Conservation (phyloP, 1,140 invertebrate species). For the Drosophila dunni region DNA sequence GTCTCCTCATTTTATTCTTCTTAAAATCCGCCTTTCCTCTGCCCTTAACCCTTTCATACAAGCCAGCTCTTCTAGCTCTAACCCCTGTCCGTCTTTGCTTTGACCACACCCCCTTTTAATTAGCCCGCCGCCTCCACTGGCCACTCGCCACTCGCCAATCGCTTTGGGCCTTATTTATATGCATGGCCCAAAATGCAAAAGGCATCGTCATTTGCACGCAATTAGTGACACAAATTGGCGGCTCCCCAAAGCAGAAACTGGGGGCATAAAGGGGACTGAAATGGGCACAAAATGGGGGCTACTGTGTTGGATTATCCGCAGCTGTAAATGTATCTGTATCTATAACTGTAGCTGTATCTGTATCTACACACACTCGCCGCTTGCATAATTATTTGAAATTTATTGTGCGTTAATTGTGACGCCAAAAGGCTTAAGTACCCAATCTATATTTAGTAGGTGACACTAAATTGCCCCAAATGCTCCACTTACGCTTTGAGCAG, state of each 20-base stretch:
- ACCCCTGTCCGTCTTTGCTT: background rate
- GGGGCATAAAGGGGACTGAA: background rate
- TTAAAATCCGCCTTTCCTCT: background rate
- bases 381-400: conserved; percentile 65
- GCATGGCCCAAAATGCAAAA: conserved; percentile 71
- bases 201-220: conserved; percentile 79
- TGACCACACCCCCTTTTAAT: background rate
- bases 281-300: background rate
- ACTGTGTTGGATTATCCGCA: conserved; percentile 51
- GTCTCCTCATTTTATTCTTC: background rate
- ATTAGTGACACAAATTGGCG: conserved; percentile 76
- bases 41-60: too few species aligned
- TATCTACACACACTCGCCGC: conserved; percentile 21
- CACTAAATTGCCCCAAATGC: conserved; percentile 21
- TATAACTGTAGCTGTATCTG: conserved; percentile 25
- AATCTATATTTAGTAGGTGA: conserved; percentile 51
- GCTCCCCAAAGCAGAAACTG: conserved; percentile 5
- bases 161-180: conserved; percentile 61
- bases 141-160: conserved; percentile 4
- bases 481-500: background rate
- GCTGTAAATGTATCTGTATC: conserved; percentile 6
- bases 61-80: background rate
- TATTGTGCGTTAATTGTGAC: conserved; percentile 73
- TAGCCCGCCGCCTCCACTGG: conserved; percentile 17
- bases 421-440: conserved; percentile 33